phyloP scores from a whole-genome alignment of 2,888 invertebrate species.

The Ceramica pisi region DNA sequence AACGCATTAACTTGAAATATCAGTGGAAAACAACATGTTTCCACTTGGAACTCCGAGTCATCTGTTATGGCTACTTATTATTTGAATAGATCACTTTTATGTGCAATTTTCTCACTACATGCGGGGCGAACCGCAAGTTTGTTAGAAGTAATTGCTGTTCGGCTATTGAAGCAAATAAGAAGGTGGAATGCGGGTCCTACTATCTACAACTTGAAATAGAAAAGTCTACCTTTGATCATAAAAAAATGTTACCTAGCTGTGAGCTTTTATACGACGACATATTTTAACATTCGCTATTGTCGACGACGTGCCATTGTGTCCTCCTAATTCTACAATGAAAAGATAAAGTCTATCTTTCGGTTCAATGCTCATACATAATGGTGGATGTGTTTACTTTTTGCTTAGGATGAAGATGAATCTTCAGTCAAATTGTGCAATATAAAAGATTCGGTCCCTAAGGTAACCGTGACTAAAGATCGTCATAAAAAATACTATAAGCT shows the following conservation, averaged over 20 bases:
- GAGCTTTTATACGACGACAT: conserved; percentile 79
- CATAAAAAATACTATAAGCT: conserved; percentile 67
- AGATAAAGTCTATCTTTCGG: conserved; percentile 86
- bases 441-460: conserved; percentile 85
- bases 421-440: conserved; percentile 87
- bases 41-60: conserved; percentile 77
- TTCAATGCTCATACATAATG: conserved; percentile 87
- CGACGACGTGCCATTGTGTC: conserved; percentile 82
- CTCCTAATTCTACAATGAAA: conserved; percentile 83
- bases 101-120: conserved; percentile 85
- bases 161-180: conserved; percentile 80
- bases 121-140: conserved; percentile 87
- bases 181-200: conserved; percentile 82
- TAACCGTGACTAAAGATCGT: conserved; percentile 83
- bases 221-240: conserved; percentile 64
- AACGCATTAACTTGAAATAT: conserved; percentile 71
- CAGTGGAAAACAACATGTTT: conserved; percentile 76
- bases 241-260: conserved; percentile 78
- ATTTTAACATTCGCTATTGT: conserved; percentile 86
- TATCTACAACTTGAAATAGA: conserved; percentile 73
- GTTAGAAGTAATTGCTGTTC: conserved; percentile 87
- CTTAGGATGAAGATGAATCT: conserved; percentile 82
- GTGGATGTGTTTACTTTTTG: conserved; percentile 87
- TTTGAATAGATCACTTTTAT: conserved; percentile 85
- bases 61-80: conserved; percentile 78